Evolutionary conservation across 2,113 vertebrate genomes (phyloP).

Genomic region (Bostrychus sinensis): DNA sequence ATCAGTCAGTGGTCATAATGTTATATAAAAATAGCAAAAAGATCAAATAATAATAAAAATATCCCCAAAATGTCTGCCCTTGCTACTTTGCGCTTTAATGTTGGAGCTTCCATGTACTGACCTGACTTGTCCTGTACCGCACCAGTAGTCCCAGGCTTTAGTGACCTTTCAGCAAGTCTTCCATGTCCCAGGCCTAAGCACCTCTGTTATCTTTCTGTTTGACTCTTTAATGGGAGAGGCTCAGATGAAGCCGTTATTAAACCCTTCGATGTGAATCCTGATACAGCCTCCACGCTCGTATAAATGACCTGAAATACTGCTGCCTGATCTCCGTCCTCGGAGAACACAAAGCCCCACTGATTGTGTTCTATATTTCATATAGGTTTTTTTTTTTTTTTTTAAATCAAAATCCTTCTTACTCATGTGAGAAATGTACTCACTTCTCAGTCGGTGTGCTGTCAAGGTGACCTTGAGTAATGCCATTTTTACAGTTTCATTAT

Average conservation of each 20-base stretch:
- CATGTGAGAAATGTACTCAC: slow-evolving; percentile 43
- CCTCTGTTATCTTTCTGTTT: slow-evolving; percentile 39
- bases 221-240: slow-evolving; percentile 38
- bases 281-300: slow-evolving; percentile 41
- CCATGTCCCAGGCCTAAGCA: slow-evolving; percentile 51
- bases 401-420: slow-evolving; percentile 33
- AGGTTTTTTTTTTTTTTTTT: slow-evolving; percentile 27
- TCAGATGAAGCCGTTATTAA: slow-evolving; percentile 60
- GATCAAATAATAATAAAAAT: too few species aligned
- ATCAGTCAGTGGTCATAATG: too few species aligned
- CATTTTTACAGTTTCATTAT: slow-evolving; percentile 8
- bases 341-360: slow-evolving; percentile 52
- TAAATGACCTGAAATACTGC: slow-evolving; percentile 56
- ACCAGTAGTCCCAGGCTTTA: neutral
- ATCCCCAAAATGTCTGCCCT: neutral
- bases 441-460: slow-evolving; percentile 17
- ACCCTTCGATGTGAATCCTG: slow-evolving; percentile 52
- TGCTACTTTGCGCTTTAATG: neutral
- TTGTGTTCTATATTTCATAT: slow-evolving; percentile 32
- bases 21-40: too few species aligned
- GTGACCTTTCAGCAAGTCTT: slow-evolving; percentile 42
- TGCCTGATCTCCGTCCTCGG: slow-evolving; percentile 52
- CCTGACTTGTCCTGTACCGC: neutral
- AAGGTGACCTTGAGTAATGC: slow-evolving; percentile 36
- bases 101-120: neutral